These are phyloP conservation scores for Cryptosula pallasiana DNA, from an alignment of 2,888 invertebrate genomes.

Conservation along the genomic window DNA sequence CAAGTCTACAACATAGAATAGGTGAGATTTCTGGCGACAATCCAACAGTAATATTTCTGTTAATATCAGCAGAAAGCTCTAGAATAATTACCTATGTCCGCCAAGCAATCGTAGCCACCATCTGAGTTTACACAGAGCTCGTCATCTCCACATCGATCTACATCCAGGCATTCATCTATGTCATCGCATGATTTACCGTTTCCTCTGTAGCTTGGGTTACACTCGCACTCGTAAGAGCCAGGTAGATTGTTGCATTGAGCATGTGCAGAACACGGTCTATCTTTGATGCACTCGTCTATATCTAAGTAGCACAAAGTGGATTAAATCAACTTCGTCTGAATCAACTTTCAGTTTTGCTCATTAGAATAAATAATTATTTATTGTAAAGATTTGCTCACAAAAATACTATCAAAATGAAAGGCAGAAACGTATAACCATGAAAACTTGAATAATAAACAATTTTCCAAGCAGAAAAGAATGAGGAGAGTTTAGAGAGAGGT, in stretches of 20 bases:
- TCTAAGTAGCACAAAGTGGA: conserved; percentile 57
- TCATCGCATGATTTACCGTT: conserved; percentile 56
- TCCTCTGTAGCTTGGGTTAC: conserved; percentile 22
- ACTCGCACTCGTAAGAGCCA: neutral
- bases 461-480: too few species aligned
- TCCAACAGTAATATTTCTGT: too few species aligned
- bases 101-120: neutral
- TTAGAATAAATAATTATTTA: neutral
- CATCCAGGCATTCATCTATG: conserved; percentile 69
- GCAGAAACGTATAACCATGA: too few species aligned
- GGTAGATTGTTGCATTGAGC: neutral
- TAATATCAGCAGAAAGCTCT: too few species aligned
- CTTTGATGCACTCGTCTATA: conserved; percentile 69
- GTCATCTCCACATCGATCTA: neutral
- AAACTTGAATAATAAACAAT: too few species aligned
- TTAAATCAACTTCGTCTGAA: neutral
- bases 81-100: too few species aligned
- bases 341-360: too few species aligned
- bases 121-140: neutral
- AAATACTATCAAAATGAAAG: too few species aligned
- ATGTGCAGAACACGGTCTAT: neutral
- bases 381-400: neutral
- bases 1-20: too few species aligned
- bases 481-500: too few species aligned
- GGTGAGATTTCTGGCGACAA: too few species aligned